Evolutionary conservation across 2,113 vertebrate genomes (phyloP).

Genomic region (Campylorhamphus procurvoides): DNA sequence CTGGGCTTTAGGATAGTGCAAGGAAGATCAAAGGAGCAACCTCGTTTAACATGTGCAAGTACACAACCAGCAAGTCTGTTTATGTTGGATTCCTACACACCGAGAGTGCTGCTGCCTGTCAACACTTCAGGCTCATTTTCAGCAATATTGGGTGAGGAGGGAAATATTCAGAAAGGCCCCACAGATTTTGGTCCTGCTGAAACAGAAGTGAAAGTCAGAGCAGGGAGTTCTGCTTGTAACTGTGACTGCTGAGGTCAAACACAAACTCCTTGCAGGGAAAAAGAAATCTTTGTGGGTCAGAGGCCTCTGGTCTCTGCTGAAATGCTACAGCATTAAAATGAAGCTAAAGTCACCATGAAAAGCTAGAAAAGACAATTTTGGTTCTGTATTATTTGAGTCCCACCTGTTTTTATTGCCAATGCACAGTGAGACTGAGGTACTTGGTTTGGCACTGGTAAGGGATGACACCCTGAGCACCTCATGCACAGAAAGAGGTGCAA

Average conservation of each 20-base stretch:
- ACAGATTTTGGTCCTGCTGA: not conserved
- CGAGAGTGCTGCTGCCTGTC: conserved; percentile 53
- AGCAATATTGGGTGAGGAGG: not conserved
- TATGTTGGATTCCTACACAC: conserved; percentile 56
- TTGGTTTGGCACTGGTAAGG: not conserved
- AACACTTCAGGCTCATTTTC: conserved; percentile 50
- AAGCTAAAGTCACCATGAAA: not conserved
- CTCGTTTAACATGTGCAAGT: conserved; percentile 60
- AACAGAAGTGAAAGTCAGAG: not conserved
- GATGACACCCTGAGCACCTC: not conserved
- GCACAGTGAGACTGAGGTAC: not conserved
- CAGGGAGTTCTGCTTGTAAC: not conserved
- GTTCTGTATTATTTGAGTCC: not conserved
- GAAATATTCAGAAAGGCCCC: conserved; percentile 13
- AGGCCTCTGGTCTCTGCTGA: not conserved
- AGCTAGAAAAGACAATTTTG: not conserved
- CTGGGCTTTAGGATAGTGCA: conserved; percentile 40
- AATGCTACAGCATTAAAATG: not conserved
- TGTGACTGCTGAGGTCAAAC: not conserved
- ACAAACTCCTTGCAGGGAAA: not conserved
- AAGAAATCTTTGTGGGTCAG: not conserved
- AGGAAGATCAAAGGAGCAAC: conserved; percentile 65
- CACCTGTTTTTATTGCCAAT: not conserved
- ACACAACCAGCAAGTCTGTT: conserved; percentile 63
- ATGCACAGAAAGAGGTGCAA: not conserved